phyloP scores from a whole-genome alignment of 2,888 invertebrate genomes.

The Orthonychiurus folsomi region DNA sequence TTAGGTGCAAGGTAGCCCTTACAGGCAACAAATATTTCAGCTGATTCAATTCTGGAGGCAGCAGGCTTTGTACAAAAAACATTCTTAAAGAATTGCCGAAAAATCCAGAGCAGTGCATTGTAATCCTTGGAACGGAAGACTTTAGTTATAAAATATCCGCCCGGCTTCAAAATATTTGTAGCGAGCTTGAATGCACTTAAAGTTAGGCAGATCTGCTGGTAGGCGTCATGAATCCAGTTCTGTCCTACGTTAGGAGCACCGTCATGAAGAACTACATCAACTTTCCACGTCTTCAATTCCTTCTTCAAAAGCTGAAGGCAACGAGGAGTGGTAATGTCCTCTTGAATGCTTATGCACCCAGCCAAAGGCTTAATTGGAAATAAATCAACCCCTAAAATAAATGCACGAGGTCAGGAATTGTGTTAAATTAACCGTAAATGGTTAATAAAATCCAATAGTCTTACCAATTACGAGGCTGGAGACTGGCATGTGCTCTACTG shows the following conservation, averaged over 20 bases:
- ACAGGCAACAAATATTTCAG: constrained; percentile 98
- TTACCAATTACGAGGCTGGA: constrained; percentile 80
- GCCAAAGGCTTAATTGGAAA: constrained; percentile 85
- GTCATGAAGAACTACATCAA: constrained; percentile 91
- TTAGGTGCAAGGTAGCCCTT: constrained; percentile 86
- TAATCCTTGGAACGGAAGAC: constrained; percentile 98
- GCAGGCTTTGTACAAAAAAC: constrained; percentile 98
- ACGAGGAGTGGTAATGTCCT: constrained; percentile 95
- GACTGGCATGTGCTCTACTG: constrained; percentile 92
- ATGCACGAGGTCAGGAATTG: too few species aligned
- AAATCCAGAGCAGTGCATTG: constrained; percentile 83
- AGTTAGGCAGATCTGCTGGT: constrained; percentile 82
- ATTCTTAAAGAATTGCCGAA: constrained; percentile 92
- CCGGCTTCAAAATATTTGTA: constrained; percentile 73
- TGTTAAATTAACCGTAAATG: neutral
- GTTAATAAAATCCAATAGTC: constrained; percentile 10
- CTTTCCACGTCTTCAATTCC: constrained; percentile 91
- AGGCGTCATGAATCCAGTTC: constrained; percentile 96
- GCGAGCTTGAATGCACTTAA: constrained; percentile 88
- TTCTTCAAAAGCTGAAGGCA: constrained; percentile 69
- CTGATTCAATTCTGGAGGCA: constrained; percentile 95
- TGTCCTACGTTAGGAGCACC: constrained; percentile 91
- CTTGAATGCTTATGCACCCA: constrained; percentile 78
- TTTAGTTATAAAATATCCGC: constrained; percentile 98
- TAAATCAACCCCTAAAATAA: constrained; percentile 69